Evolutionary conservation across 1,140 invertebrate species (phyloP).

Genomic region (Harpegnathos saltator): DNA sequence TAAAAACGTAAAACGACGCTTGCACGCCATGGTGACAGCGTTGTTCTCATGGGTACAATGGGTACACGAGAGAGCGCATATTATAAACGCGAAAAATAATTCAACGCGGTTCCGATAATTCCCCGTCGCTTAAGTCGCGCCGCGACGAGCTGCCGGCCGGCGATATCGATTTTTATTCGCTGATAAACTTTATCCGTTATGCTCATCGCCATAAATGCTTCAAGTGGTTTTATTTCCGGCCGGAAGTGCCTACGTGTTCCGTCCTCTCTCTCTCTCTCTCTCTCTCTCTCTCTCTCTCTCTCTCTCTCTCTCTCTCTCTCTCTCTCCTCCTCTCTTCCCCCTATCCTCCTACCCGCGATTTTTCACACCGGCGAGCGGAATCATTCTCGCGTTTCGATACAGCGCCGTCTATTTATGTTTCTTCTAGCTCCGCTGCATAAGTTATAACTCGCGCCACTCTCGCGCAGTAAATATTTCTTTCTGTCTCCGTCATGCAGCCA

Average conservation of each 20-base stretch:
- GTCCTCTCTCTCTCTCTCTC: too few relatives aligned
- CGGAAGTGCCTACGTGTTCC: neutral
- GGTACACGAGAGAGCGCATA: neutral
- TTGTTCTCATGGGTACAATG: neutral
- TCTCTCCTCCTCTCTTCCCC: too few relatives aligned
- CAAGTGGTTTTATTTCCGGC: conserved; percentile 38
- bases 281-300: too few relatives aligned
- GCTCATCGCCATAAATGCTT: conserved; percentile 44
- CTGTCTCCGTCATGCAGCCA: conserved; percentile 54
- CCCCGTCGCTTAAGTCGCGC: neutral
- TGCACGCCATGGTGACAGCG: neutral
- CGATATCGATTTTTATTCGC: conserved; percentile 45
- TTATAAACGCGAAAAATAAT: conserved; percentile 11
- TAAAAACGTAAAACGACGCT: conserved; percentile 4
- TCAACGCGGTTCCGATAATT: neutral
- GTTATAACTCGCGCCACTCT: conserved; percentile 43
- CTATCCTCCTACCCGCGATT: conserved; percentile 35
- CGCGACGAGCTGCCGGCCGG: neutral
- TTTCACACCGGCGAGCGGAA: conserved; percentile 54
- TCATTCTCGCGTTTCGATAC: conserved; percentile 68
- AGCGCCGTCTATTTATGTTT: conserved; percentile 66
- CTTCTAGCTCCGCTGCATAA: conserved; percentile 52
- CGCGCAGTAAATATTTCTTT: conserved; percentile 67
- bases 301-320: too few relatives aligned
- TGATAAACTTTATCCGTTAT: conserved; percentile 45